Percentiles rank a stretch among this genome's conserved stretches.
phyloP scores from a whole-genome alignment of 2,797 vertebrate species.

The Chromobotia macracanthus region DNA sequence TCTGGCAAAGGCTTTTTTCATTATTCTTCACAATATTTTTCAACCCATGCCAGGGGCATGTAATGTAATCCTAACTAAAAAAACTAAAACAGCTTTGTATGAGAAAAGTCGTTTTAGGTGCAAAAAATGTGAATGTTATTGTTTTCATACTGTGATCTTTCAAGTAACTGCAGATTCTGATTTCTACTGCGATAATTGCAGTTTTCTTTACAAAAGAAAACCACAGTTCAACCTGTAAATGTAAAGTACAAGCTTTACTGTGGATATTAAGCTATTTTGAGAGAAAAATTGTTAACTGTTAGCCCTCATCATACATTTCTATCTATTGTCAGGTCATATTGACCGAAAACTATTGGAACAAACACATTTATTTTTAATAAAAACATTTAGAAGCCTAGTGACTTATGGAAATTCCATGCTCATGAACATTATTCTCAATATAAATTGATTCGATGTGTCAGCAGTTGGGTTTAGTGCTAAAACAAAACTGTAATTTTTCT shows the following conservation, averaged over 20 bases:
- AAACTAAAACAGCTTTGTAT: background rate
- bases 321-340: slow-evolving; percentile 43
- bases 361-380: background rate
- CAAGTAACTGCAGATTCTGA: background rate
- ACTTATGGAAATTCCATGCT: background rate
- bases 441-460: background rate
- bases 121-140: slow-evolving; percentile 2
- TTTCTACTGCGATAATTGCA: slow-evolving; percentile 9
- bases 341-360: slow-evolving; percentile 28
- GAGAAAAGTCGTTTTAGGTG: background rate
- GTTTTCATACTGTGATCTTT: background rate
- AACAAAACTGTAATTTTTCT: no score
- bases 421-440: no score
- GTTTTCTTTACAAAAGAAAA: background rate
- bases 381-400: background rate
- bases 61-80: background rate
- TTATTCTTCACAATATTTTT: background rate
- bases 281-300: background rate
- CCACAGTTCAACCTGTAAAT: background rate
- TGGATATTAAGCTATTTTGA: slow-evolving; percentile 7
- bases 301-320: slow-evolving; percentile 9
- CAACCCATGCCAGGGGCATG: background rate
- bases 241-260: slow-evolving; percentile 12
- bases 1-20: background rate
- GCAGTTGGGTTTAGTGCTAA: background rate